Base-by-base conservation (phyloP, 2,113 vertebrate species). In the Sinocyclocheilus maitianheensis region DNA sequence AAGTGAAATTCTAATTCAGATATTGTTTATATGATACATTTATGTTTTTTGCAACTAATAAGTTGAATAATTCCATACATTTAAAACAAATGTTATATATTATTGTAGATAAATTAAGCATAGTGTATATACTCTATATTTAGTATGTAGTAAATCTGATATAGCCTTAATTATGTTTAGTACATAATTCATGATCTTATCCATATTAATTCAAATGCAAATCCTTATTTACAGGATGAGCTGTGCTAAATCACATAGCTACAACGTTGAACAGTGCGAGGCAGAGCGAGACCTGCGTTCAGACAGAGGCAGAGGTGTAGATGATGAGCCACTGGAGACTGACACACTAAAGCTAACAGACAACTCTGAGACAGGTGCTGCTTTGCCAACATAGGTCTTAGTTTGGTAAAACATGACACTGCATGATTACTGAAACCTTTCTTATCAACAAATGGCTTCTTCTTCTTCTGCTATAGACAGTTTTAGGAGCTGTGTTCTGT, bases 401-500 rank as follows among this genome's bases (percentile, higher is more conserved):
- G n/a, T 46, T 63, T 84, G 14, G 48, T 18, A 55, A 48, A 48
- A 48, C 5, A 37, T 37, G 37, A 37, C 37, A 46, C 9, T 34
- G 30, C 30, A 34, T 34, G 30, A 37, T 40, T 40, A 40, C 6
- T 6, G 40, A 40, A 40, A 40, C 40, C 0, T 40, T 6, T 40
- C 40, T 40, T 40, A 40, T 40, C 40, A 40, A 40, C 6, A 7
- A 40, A 40, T 40, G 40, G 40, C 43, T 30, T 55, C 0, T 51
- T 3, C 1, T 53, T 20, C 7, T n/a, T 22, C 24, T 75, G 24
- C 46, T 87, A 76, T 79, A 93, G 93, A 37, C 43, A 53, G 95
- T 1, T 97, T 97, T 91, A 0, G 86, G 85, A 91, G 92, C 85
- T 96, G 94, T 0, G 93, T 90, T 13, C 34, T 93, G 51, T 97